Evolutionary conservation across 2,113 vertebrate genomes (phyloP), one percentile per base, ranked within the genome.

Genomic region (Verasper variegatus): DNA sequence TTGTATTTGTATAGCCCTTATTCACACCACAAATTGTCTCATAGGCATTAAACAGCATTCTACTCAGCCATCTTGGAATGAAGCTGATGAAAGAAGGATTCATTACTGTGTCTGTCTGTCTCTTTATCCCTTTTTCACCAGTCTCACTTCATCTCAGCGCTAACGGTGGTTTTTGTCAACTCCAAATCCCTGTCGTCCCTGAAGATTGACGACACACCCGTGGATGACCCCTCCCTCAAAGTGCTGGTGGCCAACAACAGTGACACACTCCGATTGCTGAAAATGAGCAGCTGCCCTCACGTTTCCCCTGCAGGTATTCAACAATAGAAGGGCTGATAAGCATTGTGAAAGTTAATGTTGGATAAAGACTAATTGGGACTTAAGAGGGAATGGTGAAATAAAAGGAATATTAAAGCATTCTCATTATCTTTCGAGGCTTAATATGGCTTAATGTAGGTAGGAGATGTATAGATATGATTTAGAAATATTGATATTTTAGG

Each of bases 141-240:
- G 93, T 94, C 94, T 54, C 94, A 94, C 82, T 94, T 94, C 85
- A 97, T 98, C 92, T 99, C 97, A 64, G 97, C 97, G 12, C 93
- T 99, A 91, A 99, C 97, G 1, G 97, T 99, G 88, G 96, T 98
- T 80, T 99, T 99, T 63, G 97, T 99, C 83, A 99, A 98, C 94
- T 99, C 97, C 84, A 98, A 98, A 85, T 99, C 97, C 3, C 93
- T 98, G 59, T 98, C 97, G 24, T 98, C 97, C 0, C 95, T 99
- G 81, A 98, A 97, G 94, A 98, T 98, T 47, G 97, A 98, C 1
- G 97, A 98, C 86, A 98, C 96, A 1, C 97, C 97, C 0, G 96
- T 98, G 56, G 97, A 98, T 55, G 97, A 99, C 84, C 97, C 97
- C 2, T 98, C 97, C 45, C 96, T 99, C 61, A 98, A 99, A 90